Conservation (phyloP, 2,888 invertebrate species). For the Chironomus tentans region DNA sequence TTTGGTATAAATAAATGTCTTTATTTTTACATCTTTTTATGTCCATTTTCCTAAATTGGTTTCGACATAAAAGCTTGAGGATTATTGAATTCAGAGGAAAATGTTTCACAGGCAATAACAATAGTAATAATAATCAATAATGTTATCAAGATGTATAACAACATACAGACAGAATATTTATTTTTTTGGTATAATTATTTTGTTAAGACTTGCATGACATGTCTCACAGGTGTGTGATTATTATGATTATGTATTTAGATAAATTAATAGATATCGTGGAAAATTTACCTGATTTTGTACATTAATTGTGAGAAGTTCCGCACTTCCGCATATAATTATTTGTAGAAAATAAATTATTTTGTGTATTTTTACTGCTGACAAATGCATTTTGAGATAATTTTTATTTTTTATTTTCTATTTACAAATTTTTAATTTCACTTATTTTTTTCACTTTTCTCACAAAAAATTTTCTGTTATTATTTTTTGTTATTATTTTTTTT, state of each 20-base stretch:
- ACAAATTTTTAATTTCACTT: not conserved
- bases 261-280: not conserved
- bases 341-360: conserved; percentile 9
- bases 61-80: not conserved
- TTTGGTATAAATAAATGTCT: no score
- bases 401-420: not conserved
- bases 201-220: not conserved
- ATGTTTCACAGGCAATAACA: no score
- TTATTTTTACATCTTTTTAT: no score
- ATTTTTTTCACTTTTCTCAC: not conserved
- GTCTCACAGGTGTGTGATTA: not conserved
- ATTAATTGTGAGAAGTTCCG: conserved; percentile 12
- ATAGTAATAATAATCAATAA: not conserved
- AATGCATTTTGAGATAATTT: not conserved
- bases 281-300: conserved; percentile 24
- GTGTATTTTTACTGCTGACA: not conserved
- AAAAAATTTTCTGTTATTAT: not conserved
- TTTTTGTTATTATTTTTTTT: not conserved
- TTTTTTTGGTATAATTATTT: not conserved
- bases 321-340: not conserved
- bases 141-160: not conserved
- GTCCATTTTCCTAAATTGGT: not conserved
- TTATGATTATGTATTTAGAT: not conserved
- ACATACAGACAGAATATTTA: no score
- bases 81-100: no score